These are phyloP conservation scores for Oreochromis niloticus DNA, from an alignment of 2,113 vertebrate genomes.

Conservation along the genomic window DNA sequence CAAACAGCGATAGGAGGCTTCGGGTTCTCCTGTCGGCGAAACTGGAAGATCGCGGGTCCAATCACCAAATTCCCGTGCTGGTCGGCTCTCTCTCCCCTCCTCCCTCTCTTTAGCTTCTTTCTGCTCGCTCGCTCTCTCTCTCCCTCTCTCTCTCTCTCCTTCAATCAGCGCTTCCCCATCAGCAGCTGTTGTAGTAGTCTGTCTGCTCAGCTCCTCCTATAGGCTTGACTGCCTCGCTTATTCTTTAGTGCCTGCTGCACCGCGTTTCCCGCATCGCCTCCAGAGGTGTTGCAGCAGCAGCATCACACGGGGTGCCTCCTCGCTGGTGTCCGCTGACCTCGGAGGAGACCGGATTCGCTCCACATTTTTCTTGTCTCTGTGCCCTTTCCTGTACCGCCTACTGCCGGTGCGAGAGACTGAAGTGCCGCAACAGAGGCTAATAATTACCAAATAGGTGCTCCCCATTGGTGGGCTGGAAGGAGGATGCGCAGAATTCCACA, in stretches of 20 bases:
- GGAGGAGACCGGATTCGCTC: neutral
- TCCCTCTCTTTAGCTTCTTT: neutral
- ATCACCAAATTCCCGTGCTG: slow-evolving; percentile 3
- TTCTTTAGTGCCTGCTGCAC: slow-evolving; percentile 2
- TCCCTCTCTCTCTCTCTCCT: neutral
- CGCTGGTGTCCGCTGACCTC: neutral
- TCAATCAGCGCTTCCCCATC: slow-evolving; percentile 22
- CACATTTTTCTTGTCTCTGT: neutral
- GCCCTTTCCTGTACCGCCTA: neutral
- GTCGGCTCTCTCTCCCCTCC: slow-evolving; percentile 13
- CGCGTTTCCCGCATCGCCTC: slow-evolving; percentile 31
- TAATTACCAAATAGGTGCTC: slow-evolving; percentile 14
- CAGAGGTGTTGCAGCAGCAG: slow-evolving; percentile 27
- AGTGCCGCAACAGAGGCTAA: slow-evolving; percentile 24
- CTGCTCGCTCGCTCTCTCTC: neutral
- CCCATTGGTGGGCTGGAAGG: slow-evolving; percentile 23
- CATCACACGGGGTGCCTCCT: neutral
- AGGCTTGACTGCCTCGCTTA: neutral
- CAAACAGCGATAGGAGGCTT: neutral
- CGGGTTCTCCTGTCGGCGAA: neutral
- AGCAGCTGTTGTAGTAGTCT: slow-evolving; percentile 11
- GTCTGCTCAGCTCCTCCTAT: slow-evolving; percentile 9
- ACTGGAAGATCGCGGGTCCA: slow-evolving; percentile 9
- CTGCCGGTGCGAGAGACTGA: neutral
- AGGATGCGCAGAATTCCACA: neutral